Evolutionary conservation across 2,113 vertebrate species (phyloP).

Genomic region (Grallaria varia): DNA sequence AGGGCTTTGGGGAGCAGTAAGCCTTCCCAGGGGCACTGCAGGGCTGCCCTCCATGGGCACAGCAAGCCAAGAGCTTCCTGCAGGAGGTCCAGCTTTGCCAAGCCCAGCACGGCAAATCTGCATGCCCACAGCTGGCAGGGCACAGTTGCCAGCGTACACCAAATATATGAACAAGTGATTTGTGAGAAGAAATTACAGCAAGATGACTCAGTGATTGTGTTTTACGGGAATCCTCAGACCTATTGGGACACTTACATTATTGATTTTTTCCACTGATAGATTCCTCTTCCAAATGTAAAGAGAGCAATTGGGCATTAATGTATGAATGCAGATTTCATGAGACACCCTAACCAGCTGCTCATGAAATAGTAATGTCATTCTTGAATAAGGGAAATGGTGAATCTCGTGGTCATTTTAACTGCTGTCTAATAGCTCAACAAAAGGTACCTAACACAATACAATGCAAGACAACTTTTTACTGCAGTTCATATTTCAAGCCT

Average conservation of each 20-base stretch:
- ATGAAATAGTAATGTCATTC: conserved; percentile 17
- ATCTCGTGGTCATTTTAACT: neutral
- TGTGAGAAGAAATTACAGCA: neutral
- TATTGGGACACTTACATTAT: neutral
- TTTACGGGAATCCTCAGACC: neutral
- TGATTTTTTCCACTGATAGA: neutral
- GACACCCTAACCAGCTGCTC: neutral
- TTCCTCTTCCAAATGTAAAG: conserved; percentile 2
- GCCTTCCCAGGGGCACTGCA: accelerated
- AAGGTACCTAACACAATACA: neutral
- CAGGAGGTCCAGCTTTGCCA: neutral
- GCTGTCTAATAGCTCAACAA: neutral
- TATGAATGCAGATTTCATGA: conserved; percentile 2
- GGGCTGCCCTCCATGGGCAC: neutral
- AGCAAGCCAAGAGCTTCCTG: neutral
- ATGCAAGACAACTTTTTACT: neutral
- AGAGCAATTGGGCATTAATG: neutral
- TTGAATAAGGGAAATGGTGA: conserved; percentile 35
- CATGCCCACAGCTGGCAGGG: neutral
- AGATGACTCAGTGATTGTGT: neutral
- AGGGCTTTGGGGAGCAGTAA: neutral
- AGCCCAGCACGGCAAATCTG: neutral
- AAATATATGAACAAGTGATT: neutral
- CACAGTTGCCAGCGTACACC: neutral
- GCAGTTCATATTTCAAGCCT: conserved; percentile 29